phyloP scores from a whole-genome alignment of 2,797 vertebrate species.

The Apogon hyalosoma region DNA sequence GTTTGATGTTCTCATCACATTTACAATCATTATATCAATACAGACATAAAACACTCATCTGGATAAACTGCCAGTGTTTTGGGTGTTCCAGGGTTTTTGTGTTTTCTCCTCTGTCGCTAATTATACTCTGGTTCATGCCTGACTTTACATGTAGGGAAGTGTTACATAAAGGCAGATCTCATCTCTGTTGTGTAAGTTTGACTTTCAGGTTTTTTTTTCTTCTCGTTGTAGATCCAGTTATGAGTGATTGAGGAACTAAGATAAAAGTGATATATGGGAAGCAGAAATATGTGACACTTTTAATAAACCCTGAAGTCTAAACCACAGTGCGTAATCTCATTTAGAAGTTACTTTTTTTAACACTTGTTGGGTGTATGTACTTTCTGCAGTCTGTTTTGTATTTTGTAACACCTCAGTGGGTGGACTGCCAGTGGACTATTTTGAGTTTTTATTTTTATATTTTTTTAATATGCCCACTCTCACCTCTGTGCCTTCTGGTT shows the following conservation, averaged over 20 bases:
- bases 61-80: conserved; percentile 21
- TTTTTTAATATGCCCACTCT: conserved; percentile 59
- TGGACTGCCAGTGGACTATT: conserved; percentile 45
- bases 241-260: not conserved
- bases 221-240: not conserved
- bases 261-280: conserved; percentile 3
- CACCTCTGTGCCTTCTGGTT: conserved; percentile 65
- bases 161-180: conserved; percentile 15
- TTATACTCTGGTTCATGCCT: conserved; percentile 12
- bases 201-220: not conserved
- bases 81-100: conserved; percentile 10
- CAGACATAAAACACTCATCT: conserved; percentile 36
- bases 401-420: conserved; percentile 56
- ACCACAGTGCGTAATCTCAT: not conserved
- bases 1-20: not conserved
- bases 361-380: conserved; percentile 37
- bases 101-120: conserved; percentile 31
- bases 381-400: conserved; percentile 25
- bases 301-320: not conserved
- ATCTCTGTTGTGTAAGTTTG: not conserved
- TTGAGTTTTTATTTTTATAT: conserved; percentile 35
- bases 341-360: conserved; percentile 29
- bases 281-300: not conserved
- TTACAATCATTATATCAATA: conserved; percentile 17
- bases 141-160: conserved; percentile 14